Conservation (phyloP, 2,797 vertebrate genomes). For the Falco cherrug region DNA sequence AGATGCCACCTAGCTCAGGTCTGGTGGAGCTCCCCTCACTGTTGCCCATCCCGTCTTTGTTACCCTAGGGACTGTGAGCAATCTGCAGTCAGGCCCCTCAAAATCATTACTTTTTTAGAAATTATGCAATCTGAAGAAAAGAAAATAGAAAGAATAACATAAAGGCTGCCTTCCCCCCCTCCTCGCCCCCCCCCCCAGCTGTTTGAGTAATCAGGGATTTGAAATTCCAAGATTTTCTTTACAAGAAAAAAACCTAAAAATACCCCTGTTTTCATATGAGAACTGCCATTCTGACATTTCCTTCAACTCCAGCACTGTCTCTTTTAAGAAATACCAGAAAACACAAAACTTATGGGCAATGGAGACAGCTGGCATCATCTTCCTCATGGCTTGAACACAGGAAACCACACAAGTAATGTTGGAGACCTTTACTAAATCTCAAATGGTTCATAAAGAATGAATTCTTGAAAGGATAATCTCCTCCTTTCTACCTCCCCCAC, state of each 20-base stretch:
- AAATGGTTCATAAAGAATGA: background rate
- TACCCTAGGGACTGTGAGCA: background rate
- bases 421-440: background rate
- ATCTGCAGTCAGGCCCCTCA: background rate
- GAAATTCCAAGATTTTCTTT: background rate
- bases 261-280: background rate
- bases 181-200: too few relatives aligned
- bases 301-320: background rate
- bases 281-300: background rate
- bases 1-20: background rate
- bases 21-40: background rate
- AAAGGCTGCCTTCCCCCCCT: too few relatives aligned
- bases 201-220: background rate
- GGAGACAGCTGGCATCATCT: background rate
- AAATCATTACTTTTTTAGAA: background rate
- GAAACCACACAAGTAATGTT: background rate
- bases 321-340: background rate
- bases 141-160: background rate
- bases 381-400: fast-evolving
- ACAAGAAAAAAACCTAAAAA: background rate
- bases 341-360: background rate
- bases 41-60: background rate
- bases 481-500: background rate
- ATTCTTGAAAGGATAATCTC: background rate
- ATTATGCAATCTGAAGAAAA: background rate